Conservation (phyloP, 2,797 vertebrate species). For the Rhinella marina region DNA sequence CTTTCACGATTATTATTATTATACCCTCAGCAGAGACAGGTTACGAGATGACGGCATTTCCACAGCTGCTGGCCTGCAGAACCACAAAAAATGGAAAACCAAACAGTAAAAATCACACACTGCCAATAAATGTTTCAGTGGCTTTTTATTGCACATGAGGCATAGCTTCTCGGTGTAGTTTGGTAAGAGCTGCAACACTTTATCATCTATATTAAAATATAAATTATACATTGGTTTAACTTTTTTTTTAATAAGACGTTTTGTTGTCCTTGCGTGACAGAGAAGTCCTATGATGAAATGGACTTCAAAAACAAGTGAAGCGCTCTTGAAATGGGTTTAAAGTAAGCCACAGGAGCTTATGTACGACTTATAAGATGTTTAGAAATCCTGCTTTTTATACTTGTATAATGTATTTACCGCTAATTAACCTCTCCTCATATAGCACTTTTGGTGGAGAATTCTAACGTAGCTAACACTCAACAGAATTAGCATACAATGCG, state of each 20-base stretch:
- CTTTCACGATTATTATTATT: background rate
- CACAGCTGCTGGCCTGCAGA: slow-evolving; percentile 6
- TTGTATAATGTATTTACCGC: background rate
- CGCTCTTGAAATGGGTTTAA: background rate
- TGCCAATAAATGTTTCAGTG: slow-evolving; percentile 29
- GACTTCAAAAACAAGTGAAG: background rate
- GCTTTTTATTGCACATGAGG: slow-evolving; percentile 7
- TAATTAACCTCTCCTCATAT: slow-evolving; percentile 3
- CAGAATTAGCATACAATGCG: slow-evolving; percentile 1
- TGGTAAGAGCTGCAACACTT: background rate
- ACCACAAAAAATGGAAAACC: slow-evolving; percentile 17
- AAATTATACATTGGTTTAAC: slow-evolving; percentile 8
- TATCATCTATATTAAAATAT: slow-evolving; percentile 13
- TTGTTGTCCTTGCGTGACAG: background rate
- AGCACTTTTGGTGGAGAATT: background rate
- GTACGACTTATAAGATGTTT: background rate
- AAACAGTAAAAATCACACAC: slow-evolving; percentile 30
- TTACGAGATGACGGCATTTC: slow-evolving; percentile 16
- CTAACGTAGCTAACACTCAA: background rate
- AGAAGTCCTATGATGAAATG: background rate
- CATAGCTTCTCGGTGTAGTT: slow-evolving; percentile 3
- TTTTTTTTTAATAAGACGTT: background rate
- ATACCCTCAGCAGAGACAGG: background rate
- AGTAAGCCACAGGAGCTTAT: background rate
- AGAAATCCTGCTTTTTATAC: background rate